Evolutionary conservation across 1,140 invertebrate genomes (phyloP).

Genomic region (Lordiphosa stackelbergi): DNA sequence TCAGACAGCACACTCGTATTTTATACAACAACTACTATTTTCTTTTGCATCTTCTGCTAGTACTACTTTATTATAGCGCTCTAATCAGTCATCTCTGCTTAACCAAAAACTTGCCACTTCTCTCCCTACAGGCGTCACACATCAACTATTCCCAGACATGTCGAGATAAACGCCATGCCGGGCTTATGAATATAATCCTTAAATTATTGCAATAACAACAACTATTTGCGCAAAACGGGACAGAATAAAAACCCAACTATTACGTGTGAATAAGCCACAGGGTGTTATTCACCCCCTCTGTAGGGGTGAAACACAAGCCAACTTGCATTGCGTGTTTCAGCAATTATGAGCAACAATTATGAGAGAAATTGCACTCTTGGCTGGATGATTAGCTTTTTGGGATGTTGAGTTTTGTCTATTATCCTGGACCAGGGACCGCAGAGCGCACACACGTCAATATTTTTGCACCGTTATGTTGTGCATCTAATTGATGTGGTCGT

Average conservation of each 20-base stretch:
- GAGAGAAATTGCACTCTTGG: slow-evolving; percentile 43
- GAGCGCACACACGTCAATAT: slow-evolving; percentile 32
- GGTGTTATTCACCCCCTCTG: slow-evolving; percentile 18
- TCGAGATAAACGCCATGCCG: slow-evolving; percentile 52
- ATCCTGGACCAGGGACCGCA: slow-evolving; percentile 32
- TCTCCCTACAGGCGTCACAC: background rate
- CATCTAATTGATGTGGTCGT: slow-evolving; percentile 61
- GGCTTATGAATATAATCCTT: slow-evolving; percentile 73
- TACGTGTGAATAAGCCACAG: slow-evolving; percentile 63
- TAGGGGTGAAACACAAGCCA: slow-evolving; percentile 5
- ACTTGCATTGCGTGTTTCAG: slow-evolving; percentile 21
- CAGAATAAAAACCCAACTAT: slow-evolving; percentile 58
- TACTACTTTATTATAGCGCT: background rate
- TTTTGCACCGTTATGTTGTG: slow-evolving; percentile 32
- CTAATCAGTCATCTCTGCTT: slow-evolving; percentile 3
- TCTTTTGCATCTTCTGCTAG: background rate
- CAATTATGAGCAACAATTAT: slow-evolving; percentile 67
- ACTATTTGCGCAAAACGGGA: slow-evolving; percentile 37
- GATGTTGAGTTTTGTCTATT: slow-evolving; percentile 52
- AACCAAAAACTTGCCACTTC: background rate
- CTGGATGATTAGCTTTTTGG: slow-evolving; percentile 70
- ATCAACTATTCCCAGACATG: slow-evolving; percentile 25
- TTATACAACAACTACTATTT: too few species aligned
- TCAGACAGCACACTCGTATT: too few species aligned
- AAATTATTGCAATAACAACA: slow-evolving; percentile 69